phyloP scores from a whole-genome alignment of 2,797 vertebrate species.

The Ctenopoma multispine region DNA sequence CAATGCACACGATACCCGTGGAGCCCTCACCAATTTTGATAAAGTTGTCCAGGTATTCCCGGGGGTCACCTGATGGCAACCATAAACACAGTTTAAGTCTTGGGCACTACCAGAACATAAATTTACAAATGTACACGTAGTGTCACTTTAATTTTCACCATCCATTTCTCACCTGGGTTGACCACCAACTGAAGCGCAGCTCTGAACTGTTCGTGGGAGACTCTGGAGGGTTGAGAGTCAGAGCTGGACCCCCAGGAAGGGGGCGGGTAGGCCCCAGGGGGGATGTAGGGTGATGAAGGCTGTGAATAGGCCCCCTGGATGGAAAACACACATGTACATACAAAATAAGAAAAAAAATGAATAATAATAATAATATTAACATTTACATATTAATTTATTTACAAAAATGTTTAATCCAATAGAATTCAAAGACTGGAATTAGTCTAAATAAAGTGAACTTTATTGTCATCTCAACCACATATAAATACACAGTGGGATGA shows the following conservation, averaged over 20 bases:
- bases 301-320: conserved; percentile 91
- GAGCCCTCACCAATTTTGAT: conserved; percentile 99
- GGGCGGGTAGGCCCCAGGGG: conserved; percentile 92
- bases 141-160: not conserved
- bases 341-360: not conserved
- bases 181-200: conserved; percentile 97
- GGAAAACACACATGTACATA: not conserved
- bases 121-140: not conserved
- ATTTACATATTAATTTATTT: not conserved
- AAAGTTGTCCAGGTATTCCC: conserved; percentile 97
- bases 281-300: conserved; percentile 93
- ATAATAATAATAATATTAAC: not conserved
- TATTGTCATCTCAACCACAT: no score
- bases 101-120: not conserved
- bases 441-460: no score
- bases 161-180: conserved; percentile 87
- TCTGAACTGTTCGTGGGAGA: conserved; percentile 98
- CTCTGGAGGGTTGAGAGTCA: conserved; percentile 94
- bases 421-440: not conserved
- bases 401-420: not conserved
- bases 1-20: conserved; percentile 97
- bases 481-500: no score
- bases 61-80: conserved; percentile 87
- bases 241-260: conserved; percentile 97
- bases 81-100: not conserved